Evolutionary conservation across 2,888 invertebrate genomes (phyloP), one percentile per base, ranked within the genome.

Genomic region (Thereva unica): DNA sequence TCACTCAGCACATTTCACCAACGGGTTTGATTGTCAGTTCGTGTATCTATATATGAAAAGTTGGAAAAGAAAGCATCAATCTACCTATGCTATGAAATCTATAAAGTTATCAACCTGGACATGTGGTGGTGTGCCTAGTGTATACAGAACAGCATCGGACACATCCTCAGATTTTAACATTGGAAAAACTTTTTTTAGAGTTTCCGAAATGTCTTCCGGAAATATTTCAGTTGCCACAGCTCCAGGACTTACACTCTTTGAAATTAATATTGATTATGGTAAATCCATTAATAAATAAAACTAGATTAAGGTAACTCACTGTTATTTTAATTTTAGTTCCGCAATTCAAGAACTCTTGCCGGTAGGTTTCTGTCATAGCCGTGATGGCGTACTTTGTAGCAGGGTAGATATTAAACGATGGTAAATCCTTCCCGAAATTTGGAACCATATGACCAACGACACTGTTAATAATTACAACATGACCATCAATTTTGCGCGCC

Each of bases 391-490:
- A 61, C 71, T 81, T 81, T 0, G 79, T 75, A 0, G 79, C 71
- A 3, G 78, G 55, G 72, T 81, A 81, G 34, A 81, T 74, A 65
- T 76, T 80, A 10, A 79, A 71, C 0, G 78, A 71, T 68, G 56
- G 71, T 67, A 80, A 63, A 2, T 78, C 76, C 66, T 76, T 75
- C 5, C 75, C 75, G 1, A 77, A 72, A 47, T 73, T 71, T 0
- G 75, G 74, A 1, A 75, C 2, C 0, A 3, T 5, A 55, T 81
- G 81, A 0, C 80, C 80, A 0, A 70, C 72, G 9, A 77, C 42
- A 53, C 80, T 80, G 64, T 82, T 83, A 4, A 85, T 77, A 12
- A 83, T 78, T 12, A 85, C 75, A 12, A 85, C 77, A 71, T 84
- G 84, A 0, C 84, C 85, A 67, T 84, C 83, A n/a, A 73, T 74